phyloP scores from a whole-genome alignment of 2,797 vertebrate genomes.

The Cuniculus paca region DNA sequence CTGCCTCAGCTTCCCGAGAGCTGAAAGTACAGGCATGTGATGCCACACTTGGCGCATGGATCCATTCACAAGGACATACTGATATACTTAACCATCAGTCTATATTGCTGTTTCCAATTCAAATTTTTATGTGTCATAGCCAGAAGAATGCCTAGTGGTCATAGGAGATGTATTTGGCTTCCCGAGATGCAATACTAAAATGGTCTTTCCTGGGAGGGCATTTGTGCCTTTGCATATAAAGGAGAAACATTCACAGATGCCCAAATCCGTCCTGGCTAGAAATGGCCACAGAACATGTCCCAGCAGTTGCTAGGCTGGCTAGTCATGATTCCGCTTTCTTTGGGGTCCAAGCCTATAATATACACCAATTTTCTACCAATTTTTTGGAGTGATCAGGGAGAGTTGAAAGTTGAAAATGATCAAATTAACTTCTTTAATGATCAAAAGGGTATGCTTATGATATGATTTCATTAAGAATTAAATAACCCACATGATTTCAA shows the following conservation, averaged over 20 bases:
- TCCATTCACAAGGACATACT: neutral
- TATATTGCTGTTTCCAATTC: neutral
- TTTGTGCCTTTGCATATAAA: neutral
- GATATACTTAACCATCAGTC: neutral
- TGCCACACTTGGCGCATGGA: neutral
- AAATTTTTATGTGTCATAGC: neutral
- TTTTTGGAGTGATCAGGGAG: neutral
- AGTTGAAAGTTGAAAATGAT: constrained; percentile 59
- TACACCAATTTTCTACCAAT: neutral
- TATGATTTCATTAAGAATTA: constrained; percentile 61
- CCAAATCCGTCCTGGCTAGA: neutral
- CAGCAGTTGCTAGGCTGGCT: neutral
- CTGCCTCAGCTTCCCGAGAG: neutral
- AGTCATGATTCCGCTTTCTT: neutral
- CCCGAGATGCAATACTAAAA: neutral
- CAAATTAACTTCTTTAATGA: constrained; percentile 65
- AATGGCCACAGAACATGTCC: neutral
- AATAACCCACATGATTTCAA: constrained; percentile 68
- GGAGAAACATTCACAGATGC: neutral
- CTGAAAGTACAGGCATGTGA: neutral
- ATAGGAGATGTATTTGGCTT: neutral
- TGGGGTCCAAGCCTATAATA: neutral
- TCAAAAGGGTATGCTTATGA: constrained; percentile 1
- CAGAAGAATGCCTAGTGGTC: neutral
- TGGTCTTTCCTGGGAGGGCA: neutral